phyloP scores from a whole-genome alignment of 2,797 vertebrate species.

The Rhynchonycteris naso region DNA sequence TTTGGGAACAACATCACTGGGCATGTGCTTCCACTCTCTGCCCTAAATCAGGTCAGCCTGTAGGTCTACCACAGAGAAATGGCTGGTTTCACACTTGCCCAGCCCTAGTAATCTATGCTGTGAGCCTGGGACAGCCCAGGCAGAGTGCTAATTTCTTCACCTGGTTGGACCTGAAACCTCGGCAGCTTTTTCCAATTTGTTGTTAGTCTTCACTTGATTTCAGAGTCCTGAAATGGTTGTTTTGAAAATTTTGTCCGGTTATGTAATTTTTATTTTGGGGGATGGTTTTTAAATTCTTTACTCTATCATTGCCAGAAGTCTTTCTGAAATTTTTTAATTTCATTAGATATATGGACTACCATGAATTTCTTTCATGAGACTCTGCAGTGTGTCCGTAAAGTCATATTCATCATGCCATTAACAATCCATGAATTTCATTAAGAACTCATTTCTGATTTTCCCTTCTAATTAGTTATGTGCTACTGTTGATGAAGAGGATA shows the following conservation, averaged over 20 bases:
- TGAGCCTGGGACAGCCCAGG: rapidly evolving
- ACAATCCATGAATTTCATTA: not conserved
- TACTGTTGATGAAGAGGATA: not conserved
- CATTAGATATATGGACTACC: not conserved
- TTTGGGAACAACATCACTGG: not conserved
- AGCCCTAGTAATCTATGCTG: rapidly evolving
- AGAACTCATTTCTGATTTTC: not conserved
- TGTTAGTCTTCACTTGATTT: not conserved
- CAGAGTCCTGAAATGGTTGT: not conserved
- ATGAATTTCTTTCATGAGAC: not conserved
- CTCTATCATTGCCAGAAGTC: not conserved
- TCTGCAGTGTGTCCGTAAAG: too few species aligned
- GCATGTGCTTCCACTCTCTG: not conserved
- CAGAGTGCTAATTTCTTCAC: not conserved
- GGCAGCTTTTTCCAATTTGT: not conserved
- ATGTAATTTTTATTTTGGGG: not conserved
- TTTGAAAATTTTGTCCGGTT: not conserved
- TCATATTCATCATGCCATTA: not conserved
- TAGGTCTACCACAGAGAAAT: not conserved
- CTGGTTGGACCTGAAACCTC: not conserved
- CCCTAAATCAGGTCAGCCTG: not conserved
- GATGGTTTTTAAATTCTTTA: not conserved
- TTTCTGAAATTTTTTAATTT: not conserved
- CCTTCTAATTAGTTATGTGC: not conserved
- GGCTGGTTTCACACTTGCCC: not conserved